Evolutionary conservation across 2,888 invertebrate genomes (phyloP).

Genomic region (Bombylius major): DNA sequence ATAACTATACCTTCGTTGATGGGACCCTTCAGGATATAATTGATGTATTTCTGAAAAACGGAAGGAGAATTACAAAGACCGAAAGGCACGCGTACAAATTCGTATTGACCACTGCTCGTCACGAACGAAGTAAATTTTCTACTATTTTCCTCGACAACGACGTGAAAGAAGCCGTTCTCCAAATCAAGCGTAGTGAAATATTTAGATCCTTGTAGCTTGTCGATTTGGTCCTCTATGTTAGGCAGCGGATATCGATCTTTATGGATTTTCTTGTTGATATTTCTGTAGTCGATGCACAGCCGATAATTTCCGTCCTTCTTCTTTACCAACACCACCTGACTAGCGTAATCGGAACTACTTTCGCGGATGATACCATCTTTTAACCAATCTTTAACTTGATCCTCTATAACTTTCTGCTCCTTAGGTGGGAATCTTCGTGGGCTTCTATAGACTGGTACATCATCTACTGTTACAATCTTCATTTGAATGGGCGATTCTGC

Average conservation of each 20-base stretch:
- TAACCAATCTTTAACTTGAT: no score
- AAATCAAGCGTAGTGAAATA: neutral
- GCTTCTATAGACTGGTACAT: neutral
- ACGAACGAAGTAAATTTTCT: neutral
- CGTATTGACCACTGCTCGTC: neutral
- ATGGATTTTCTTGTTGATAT: neutral
- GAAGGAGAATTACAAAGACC: conserved; percentile 7
- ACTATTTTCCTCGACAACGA: neutral
- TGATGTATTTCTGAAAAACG: conserved; percentile 6
- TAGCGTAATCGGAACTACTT: no score
- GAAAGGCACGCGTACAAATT: neutral
- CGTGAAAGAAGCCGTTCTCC: neutral
- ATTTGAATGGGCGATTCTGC: neutral
- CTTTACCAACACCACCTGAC: no score
- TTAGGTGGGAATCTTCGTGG: neutral
- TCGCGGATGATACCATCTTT: no score
- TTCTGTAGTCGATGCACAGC: neutral
- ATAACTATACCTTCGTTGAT: conserved; percentile 1
- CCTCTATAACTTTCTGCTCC: neutral
- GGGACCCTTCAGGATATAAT: neutral
- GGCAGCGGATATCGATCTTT: neutral
- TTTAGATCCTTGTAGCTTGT: neutral
- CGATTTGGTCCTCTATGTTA: neutral
- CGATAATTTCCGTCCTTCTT: no score
- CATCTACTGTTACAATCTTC: neutral